Evolutionary conservation across 2,888 invertebrate genomes (phyloP).

Genomic region (Tromatobia lineatoria): DNA sequence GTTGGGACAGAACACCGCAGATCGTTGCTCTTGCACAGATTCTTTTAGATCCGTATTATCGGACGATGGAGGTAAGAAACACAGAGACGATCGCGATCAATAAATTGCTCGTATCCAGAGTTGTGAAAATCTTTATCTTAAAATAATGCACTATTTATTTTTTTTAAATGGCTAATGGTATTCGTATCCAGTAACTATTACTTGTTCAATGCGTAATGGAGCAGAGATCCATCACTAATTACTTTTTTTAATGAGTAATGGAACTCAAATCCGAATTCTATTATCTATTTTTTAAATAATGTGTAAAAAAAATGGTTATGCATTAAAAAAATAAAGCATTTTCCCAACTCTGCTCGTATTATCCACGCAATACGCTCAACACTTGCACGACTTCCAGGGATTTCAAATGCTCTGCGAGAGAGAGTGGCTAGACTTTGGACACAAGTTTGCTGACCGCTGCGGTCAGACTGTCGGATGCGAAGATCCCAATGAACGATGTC

Average conservation of each 20-base stretch:
- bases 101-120: not conserved
- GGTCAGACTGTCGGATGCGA: constrained; percentile 93
- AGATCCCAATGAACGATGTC: constrained; percentile 98
- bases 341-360: too few species aligned
- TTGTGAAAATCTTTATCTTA: too few species aligned
- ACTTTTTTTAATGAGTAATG: too few species aligned
- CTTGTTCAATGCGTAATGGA: too few species aligned
- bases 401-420: constrained; percentile 97
- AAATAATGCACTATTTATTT: too few species aligned
- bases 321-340: too few species aligned
- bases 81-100: constrained; percentile 22
- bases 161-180: too few species aligned
- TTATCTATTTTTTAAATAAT: too few species aligned
- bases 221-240: too few species aligned
- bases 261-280: too few species aligned
- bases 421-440: constrained; percentile 99
- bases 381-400: constrained; percentile 88
- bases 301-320: too few species aligned
- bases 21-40: constrained; percentile 97
- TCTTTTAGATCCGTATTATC: constrained; percentile 96
- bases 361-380: constrained; percentile 17
- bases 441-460: constrained; percentile 99
- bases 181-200: too few species aligned
- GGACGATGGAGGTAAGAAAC: constrained; percentile 93
- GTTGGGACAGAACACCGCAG: constrained; percentile 99